Base-by-base conservation (phyloP, 2,113 vertebrate species). In the Thermophis baileyi region DNA sequence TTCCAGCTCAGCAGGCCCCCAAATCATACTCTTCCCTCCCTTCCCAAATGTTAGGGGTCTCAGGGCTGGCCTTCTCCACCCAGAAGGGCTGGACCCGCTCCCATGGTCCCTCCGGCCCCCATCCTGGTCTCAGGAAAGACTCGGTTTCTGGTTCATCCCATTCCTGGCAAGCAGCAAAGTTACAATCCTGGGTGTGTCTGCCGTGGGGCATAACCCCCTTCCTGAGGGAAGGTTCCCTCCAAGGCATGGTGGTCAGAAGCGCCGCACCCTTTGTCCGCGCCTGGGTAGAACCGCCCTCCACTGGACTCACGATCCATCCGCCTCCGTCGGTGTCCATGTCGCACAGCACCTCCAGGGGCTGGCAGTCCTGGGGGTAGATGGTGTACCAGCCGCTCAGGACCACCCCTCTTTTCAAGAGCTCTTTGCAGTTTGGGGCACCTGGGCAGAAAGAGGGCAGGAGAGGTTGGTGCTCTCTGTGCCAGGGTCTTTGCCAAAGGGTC, bases 371-470 rank as follows among this genome's bases (percentile, higher is more conserved):
- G 9, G 91, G 88, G 87, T 91, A 91, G 51, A 91, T 55, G 22
- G 93, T 91, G 85, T 94, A 93, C 94, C 94, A 94, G 89, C 57
- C 93, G 2, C 88, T 91, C n/a, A 94, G 85, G 11, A 63, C 0
- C 0, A 57, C 14, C 5, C 91, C 90, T 14, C 46, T 85, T 30
- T 92, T 89, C 57, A 57, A 20, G 46, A 95, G 85, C 18, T 95
- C 93, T 49, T 16, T 1, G 85, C 94, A 93, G 91, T 92, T 91
- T 11, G 11, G 90, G 1, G 30, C 94, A 50, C 85, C 94, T 92
- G 3, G 40, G 1, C 3, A 85, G 47, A 44, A 53, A 20, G 20
- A 46, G 11, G 47, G 89, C 44, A 49, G 35, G 24, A 7, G 16
- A 89, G 14, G 44, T 51, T 16, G 47, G 47, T 1, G 3, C 7